phyloP scores from a whole-genome alignment of 2,888 invertebrate species.

The Buathra laborator region DNA sequence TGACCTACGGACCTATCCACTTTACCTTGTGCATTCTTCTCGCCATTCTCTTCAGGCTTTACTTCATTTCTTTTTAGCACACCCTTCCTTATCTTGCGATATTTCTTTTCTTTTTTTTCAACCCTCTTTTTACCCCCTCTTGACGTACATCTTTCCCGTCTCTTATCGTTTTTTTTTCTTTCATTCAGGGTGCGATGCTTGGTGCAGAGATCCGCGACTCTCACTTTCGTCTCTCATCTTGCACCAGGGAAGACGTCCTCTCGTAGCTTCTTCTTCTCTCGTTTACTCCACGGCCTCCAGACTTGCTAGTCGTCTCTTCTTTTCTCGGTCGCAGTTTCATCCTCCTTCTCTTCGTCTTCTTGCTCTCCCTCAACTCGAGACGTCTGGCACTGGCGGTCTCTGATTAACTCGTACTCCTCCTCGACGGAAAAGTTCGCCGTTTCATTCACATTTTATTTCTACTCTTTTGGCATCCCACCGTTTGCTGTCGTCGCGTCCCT shows the following conservation, averaged over 20 bases:
- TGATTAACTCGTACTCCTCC: constrained; percentile 81
- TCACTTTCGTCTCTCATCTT: constrained; percentile 51
- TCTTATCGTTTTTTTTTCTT: constrained; percentile 37
- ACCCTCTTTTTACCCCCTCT: constrained; percentile 24
- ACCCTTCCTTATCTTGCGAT: constrained; percentile 33
- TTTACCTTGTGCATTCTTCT: constrained; percentile 33
- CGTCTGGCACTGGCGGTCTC: constrained; percentile 80
- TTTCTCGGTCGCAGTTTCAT: constrained; percentile 34
- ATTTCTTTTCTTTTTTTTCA: constrained; percentile 16
- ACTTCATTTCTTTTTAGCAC: constrained; percentile 17
- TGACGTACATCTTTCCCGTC: not conserved
- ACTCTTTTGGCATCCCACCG: constrained; percentile 39
- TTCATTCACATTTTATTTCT: constrained; percentile 48
- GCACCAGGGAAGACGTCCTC: not conserved
- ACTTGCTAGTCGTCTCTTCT: constrained; percentile 27
- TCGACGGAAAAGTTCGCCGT: constrained; percentile 73
- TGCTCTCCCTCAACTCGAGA: constrained; percentile 77
- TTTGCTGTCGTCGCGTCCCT: constrained; percentile 41
- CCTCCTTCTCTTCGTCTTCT: constrained; percentile 62
- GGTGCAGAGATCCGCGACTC: constrained; percentile 53
- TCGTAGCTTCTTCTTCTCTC: constrained; percentile 27
- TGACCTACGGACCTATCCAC: constrained; percentile 58
- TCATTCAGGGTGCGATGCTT: constrained; percentile 35
- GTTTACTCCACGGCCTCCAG: constrained; percentile 34
- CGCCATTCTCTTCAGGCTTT: constrained; percentile 29